Base-by-base conservation (phyloP, 1,140 invertebrate genomes). In the Trinorchestia longiramus region DNA sequence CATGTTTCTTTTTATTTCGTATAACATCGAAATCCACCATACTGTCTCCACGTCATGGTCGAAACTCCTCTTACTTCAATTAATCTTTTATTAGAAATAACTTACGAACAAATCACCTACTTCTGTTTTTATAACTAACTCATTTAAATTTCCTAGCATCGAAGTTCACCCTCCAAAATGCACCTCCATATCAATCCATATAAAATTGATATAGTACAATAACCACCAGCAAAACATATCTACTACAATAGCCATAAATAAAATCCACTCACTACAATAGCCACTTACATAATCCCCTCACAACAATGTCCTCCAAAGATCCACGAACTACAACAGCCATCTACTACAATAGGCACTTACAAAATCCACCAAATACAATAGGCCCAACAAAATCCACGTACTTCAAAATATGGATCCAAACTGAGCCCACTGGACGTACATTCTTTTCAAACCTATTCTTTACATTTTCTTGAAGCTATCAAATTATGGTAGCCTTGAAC, bases 381-480 rank as follows among this genome's bases (percentile, higher is more conserved):
- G 6, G 8, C 47, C 47, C 47, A 6, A 53, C 8, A 53, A 53
- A 11, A 19, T 53, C 47, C 47, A 53, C 19, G 19, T 53, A 36
- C 11, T 77, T 36, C 1, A 77, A 77, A 77, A 77, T 36, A 1
- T 3, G 62, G 28, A 3, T 77, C 62, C 28, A 77, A 77, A 36
- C 62, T 23, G 62, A 11, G 62, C 28, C 28, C 62, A 77, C 62
- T 77, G 62, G 62, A 77, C 28, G 62, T 77, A 77, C 62, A 77
- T 77, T 77, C 28, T 77, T 77, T 77, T 28, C 36, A 36, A 77
- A 77, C 47, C 62, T 77, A 77, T 77, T 77, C 62, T 77, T 77
- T 77, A 77, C 62, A 77, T 77, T 36, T 77, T 77, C 62, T 77
- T 77, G 43, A 90, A 41, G 88, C 88, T 90, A 90, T 90, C 43